Conservation (phyloP, 2,113 vertebrate species). For the Microcebus tavaratra region DNA sequence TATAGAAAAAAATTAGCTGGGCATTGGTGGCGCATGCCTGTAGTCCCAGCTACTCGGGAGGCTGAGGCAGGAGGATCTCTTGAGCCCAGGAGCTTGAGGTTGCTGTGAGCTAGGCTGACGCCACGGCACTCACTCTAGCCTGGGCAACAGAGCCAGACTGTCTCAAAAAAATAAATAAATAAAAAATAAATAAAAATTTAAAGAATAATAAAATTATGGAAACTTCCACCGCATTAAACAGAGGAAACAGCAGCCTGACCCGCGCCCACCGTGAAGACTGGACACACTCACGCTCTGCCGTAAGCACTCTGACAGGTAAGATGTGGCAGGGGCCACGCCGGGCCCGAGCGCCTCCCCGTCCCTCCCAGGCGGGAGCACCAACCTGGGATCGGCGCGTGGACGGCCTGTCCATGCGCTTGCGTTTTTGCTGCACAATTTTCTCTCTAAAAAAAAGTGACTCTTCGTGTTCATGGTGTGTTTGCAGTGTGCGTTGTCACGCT, state of each 20-base stretch:
- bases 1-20: too few relatives aligned
- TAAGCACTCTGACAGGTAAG: fast-evolving
- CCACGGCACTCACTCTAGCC: too few relatives aligned
- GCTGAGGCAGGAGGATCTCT: too few relatives aligned
- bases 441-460: not conserved
- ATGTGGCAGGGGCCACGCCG: fast-evolving
- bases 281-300: fast-evolving
- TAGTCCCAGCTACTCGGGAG: too few relatives aligned
- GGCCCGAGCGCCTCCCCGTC: fast-evolving
- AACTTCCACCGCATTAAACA: not conserved
- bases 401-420: not conserved
- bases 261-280: fast-evolving
- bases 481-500: too few relatives aligned
- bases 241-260: not conserved
- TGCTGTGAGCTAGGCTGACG: too few relatives aligned
- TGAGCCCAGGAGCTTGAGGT: too few relatives aligned
- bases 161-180: too few relatives aligned
- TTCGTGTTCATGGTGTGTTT: not conserved
- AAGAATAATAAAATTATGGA: not conserved
- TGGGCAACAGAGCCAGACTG: too few relatives aligned
- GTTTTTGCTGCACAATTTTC: not conserved
- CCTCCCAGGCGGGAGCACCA: fast-evolving
- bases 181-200: too few relatives aligned
- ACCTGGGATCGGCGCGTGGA: not conserved
- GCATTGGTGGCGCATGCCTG: too few relatives aligned